phyloP scores from a whole-genome alignment of 2,113 vertebrate genomes.

The Phrynosoma blainvillii region DNA sequence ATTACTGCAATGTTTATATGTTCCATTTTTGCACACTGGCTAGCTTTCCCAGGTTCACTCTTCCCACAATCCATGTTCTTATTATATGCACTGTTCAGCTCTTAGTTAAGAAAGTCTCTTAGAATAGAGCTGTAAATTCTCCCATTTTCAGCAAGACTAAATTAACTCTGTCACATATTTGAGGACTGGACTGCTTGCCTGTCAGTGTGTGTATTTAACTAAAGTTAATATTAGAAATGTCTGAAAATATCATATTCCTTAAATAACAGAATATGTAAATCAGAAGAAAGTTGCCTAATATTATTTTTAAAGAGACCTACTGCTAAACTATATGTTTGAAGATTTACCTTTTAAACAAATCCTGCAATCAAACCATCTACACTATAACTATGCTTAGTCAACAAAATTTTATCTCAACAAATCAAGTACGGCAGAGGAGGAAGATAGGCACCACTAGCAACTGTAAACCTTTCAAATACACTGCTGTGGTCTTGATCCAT shows the following conservation, averaged over 20 bases:
- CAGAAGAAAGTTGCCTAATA: neutral
- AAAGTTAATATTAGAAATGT: neutral
- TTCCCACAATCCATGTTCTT: too few relatives aligned
- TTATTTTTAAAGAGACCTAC: constrained; percentile 40
- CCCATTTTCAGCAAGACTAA: neutral
- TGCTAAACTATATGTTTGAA: constrained; percentile 67
- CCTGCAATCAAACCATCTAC: constrained; percentile 81
- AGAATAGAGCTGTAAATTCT: neutral
- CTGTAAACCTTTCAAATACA: constrained; percentile 61
- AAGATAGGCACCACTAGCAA: constrained; percentile 61
- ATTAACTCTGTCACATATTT: neutral
- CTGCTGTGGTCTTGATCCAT: constrained; percentile 61
- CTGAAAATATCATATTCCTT: neutral
- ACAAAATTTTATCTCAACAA: constrained; percentile 78
- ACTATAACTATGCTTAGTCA: constrained; percentile 79
- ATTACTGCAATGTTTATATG: too few relatives aligned
- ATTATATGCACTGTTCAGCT: neutral
- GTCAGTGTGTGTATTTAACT: neutral
- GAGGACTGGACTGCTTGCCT: neutral
- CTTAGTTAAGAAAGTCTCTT: neutral
- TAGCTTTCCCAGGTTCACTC: too few relatives aligned
- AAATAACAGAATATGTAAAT: neutral
- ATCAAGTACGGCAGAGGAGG: constrained; percentile 61
- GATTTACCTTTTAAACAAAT: constrained; percentile 76
- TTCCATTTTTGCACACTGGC: too few relatives aligned